Conservation (phyloP, 2,888 invertebrate genomes). For the Cheiracanthium punctorium region DNA sequence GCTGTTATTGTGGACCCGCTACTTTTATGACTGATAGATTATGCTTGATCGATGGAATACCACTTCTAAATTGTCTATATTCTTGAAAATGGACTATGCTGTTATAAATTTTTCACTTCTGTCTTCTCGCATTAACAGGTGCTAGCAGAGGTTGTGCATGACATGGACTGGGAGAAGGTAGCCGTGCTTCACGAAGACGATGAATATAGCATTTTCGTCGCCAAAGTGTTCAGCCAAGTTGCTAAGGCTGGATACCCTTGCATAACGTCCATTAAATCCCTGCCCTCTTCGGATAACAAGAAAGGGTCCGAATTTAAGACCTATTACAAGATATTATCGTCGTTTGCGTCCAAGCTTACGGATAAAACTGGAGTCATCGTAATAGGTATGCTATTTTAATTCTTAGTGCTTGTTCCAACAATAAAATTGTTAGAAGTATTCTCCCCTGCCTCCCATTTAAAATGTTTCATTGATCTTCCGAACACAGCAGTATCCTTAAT, state of each 20-base stretch:
- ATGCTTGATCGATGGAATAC: too few relatives aligned
- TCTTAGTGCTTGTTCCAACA: too few relatives aligned
- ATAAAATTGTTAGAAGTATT: too few relatives aligned
- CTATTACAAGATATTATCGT: slow-evolving; percentile 36
- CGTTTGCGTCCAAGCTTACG: slow-evolving; percentile 37
- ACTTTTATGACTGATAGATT: too few relatives aligned
- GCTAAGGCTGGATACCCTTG: slow-evolving; percentile 73
- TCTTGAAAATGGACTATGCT: too few relatives aligned
- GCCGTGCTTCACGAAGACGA: slow-evolving; percentile 74
- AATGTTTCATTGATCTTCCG: too few relatives aligned
- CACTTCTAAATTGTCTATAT: too few relatives aligned
- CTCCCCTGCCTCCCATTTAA: too few relatives aligned
- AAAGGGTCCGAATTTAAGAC: slow-evolving; percentile 5
- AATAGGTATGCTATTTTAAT: slow-evolving; percentile 25
- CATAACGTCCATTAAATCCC: slow-evolving; percentile 71
- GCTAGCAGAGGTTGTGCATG: slow-evolving; percentile 59
- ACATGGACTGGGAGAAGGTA: slow-evolving; percentile 70
- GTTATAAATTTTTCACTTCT: too few relatives aligned
- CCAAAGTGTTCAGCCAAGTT: slow-evolving; percentile 74
- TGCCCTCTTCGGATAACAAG: slow-evolving; percentile 6
- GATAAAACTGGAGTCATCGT: slow-evolving; percentile 69
- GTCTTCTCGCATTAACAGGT: slow-evolving; percentile 40
- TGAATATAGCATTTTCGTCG: slow-evolving; percentile 74
- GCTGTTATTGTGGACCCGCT: too few relatives aligned
- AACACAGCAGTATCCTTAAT: too few relatives aligned